Base-by-base conservation (phyloP, 2,797 vertebrate genomes). In the Fistularia commersonii region DNA sequence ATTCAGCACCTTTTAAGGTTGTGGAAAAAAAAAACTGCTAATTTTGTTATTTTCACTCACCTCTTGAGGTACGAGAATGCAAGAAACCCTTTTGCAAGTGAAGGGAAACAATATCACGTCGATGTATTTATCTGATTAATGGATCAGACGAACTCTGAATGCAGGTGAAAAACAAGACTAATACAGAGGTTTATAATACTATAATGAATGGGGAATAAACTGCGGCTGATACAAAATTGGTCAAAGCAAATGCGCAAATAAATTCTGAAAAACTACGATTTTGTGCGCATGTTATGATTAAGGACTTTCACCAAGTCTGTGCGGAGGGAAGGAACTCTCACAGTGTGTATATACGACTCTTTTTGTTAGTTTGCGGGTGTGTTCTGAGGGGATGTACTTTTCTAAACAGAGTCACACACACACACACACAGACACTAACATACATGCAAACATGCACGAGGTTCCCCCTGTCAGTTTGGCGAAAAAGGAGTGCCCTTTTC, bases 361-460 rank as follows among this genome's bases (percentile, higher is more conserved):
- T 71, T 72, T 58, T 82, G 77, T 74, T 69, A 47, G 67, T 70
- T 40, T 56, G 44, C 3, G 73, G 62, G 73, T 48, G 71, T 79
- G 69, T 78, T 60, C 61, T 42, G 42, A 79, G 51, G 77, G 80
- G 77, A 83, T 82, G 79, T 71, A 56, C 76, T 74, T 80, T 76
- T 84, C 69, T 77, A 87, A 82, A 85, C 80, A 84, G 49, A 50
- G 57, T 61, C 48, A 14, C 23, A 56, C 48, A 8, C 48, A 48
- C 55, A 49, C 57, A 61, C 51, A 61, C 51, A 51, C 39, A 53
- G 23, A 23, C 23, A 23, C 23, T 23, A 4, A 23, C 23, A 23
- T 23, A 23, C 23, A 23, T 23, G 23, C 40, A 56, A 8, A 38
- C 43, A 47, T 48, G 32, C 36, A 54, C 32, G 39, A 60, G 35